phyloP scores from a whole-genome alignment of 2,113 vertebrate species.

The Microtus ochrogaster region DNA sequence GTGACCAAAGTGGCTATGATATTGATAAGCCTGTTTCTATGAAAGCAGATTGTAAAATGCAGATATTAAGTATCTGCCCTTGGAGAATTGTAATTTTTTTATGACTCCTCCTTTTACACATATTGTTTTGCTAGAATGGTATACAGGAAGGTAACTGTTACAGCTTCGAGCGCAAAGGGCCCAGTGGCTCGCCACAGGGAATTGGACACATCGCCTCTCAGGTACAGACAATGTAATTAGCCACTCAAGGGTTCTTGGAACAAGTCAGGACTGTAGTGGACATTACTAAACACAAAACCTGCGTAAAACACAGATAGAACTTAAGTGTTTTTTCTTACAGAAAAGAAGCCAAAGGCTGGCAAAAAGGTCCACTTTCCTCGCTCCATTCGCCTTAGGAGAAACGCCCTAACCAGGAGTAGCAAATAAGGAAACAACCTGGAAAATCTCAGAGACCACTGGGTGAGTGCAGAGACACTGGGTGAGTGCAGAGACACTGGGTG shows the following conservation, averaged over 20 bases:
- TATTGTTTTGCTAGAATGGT: background rate
- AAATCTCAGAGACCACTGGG: background rate
- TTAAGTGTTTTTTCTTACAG: constrained; percentile 63
- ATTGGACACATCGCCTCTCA: background rate
- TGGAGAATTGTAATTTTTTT: background rate
- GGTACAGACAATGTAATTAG: background rate
- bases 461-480: background rate
- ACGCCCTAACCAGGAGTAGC: background rate
- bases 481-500: too few relatives aligned
- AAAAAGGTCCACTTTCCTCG: background rate
- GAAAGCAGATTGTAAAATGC: constrained; percentile 19
- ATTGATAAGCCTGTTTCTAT: constrained; percentile 21
- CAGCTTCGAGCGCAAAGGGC: background rate
- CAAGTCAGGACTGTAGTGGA: constrained; percentile 35
- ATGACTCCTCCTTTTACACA: constrained; percentile 11
- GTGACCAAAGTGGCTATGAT: background rate
- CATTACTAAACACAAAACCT: constrained; percentile 29
- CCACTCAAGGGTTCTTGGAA: background rate
- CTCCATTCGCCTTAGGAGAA: background rate
- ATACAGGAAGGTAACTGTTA: background rate
- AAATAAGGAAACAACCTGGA: background rate
- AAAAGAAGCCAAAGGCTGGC: background rate
- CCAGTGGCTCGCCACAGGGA: background rate
- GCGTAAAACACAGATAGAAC: background rate
- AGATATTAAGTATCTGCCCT: constrained; percentile 13